Evolutionary conservation across 2,888 invertebrate genomes (phyloP).

Genomic region (Hyppa rectilinea): DNA sequence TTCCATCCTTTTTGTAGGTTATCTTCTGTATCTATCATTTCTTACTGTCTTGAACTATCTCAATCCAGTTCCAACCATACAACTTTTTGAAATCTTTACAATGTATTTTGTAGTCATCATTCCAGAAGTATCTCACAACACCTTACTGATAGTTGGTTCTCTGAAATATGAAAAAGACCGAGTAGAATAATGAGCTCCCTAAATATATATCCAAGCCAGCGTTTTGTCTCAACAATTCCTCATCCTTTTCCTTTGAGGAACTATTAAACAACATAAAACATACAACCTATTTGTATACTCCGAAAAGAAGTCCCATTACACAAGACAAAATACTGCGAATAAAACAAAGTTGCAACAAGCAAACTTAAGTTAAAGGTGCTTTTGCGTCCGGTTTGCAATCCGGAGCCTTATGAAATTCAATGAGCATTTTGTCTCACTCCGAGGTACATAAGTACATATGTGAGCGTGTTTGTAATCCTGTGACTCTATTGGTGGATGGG

Average conservation of each 20-base stretch:
- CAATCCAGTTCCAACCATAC: neutral
- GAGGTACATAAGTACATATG: slow-evolving; percentile 71
- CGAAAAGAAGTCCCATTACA: slow-evolving; percentile 30
- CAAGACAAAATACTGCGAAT: slow-evolving; percentile 26
- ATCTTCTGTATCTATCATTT: too few species aligned
- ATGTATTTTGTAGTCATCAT: neutral
- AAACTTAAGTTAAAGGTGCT: slow-evolving; percentile 48
- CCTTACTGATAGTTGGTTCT: neutral
- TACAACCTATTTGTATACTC: slow-evolving; percentile 1
- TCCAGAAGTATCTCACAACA: neutral
- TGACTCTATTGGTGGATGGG: slow-evolving; percentile 53
- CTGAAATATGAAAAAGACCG: neutral
- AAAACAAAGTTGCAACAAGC: slow-evolving; percentile 57
- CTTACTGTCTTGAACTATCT: neutral
- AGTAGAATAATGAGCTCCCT: too few species aligned
- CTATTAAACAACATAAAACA: slow-evolving; percentile 15
- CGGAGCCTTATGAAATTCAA: slow-evolving; percentile 84
- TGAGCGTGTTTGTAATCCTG: slow-evolving; percentile 66
- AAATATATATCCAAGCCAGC: neutral
- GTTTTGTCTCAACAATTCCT: neutral
- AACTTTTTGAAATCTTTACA: neutral
- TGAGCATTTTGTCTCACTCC: slow-evolving; percentile 82
- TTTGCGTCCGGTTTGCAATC: slow-evolving; percentile 67
- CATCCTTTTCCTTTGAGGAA: neutral
- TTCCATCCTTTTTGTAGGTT: neutral